phyloP scores from a whole-genome alignment of 1,140 invertebrate species.

The Drosophila baimaii region DNA sequence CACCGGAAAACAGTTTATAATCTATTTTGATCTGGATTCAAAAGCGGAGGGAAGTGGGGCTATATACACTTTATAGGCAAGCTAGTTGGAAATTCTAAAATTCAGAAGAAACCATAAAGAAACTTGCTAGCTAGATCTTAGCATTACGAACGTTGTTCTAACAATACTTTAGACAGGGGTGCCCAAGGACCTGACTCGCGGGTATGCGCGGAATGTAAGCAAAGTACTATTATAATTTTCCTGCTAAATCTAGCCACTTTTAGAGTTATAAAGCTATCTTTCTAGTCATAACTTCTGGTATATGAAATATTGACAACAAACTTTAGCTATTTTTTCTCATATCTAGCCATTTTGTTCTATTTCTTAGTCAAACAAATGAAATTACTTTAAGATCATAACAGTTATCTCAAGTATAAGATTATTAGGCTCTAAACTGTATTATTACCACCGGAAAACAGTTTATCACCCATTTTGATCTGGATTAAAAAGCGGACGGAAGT shows the following conservation, averaged over 20 bases:
- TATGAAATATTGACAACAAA: no score
- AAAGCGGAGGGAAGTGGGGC: not conserved
- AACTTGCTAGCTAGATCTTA: not conserved
- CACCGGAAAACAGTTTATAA: not conserved
- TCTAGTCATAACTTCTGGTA: no score
- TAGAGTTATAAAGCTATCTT: no score
- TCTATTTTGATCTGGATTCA: slow-evolving; percentile 2
- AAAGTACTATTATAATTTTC: no score
- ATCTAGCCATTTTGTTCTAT: not conserved
- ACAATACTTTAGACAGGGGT: no score
- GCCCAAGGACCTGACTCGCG: no score
- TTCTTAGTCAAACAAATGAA: not conserved
- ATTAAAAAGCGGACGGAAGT: not conserved
- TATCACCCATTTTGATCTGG: not conserved
- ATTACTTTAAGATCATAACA: not conserved
- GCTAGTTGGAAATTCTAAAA: not conserved
- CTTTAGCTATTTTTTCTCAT: not conserved
- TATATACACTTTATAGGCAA: not conserved
- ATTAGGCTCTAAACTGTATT: not conserved
- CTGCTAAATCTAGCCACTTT: no score
- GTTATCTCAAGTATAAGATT: no score
- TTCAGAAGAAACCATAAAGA: no score
- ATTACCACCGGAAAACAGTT: not conserved
- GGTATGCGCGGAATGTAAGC: no score
- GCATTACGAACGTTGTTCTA: not conserved